Base-by-base conservation (phyloP, 2,888 invertebrate species). In the Caprella mutica region DNA sequence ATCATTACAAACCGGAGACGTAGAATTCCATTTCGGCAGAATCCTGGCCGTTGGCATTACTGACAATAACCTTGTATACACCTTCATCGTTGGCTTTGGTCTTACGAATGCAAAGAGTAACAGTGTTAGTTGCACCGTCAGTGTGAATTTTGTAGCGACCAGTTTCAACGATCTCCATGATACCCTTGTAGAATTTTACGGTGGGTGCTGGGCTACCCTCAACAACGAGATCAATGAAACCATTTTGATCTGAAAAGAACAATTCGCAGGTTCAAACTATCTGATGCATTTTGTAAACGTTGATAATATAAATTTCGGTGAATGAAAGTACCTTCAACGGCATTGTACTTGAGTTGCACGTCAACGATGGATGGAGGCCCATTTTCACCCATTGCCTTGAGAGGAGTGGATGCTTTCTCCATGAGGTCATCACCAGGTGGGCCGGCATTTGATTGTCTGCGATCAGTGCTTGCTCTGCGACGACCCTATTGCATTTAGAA, bases 41-140 rank as follows among this genome's bases (percentile, higher is more conserved):
- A 75, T 98, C 98, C 72, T 91, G 89, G 59, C 97, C 97, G 70
- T 93, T 89, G 67, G 85, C 82, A 73, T 97, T 96, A 71, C 86
- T 86, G 66, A 97, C 82, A 66, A 89, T 84, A 70, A 94, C 80
- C 72, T 85, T 90, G 77, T 94, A 98, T 76, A 86, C 88, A 54
- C 91, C 92, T 76, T 97, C 96, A 82, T 98, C 98, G 70, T 89
- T 88, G 46, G 92, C 88, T 72, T 94, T 92, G 67, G 91, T 84
- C 78, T 97, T 97, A 69, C 90, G 83, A 78, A 98, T 91, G 72
- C 92, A 91, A 63, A 98, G 79, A 39, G 92, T 91, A 68, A 96
- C 86, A 58, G 86, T 83, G 71, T 90, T 92, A 59, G 84, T 85
- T 69, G 92, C 89, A 50, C 93, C 89, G 75, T 97, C 96, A 38